Conservation (phyloP, 1,140 invertebrate species). For the Drosophila rhopaloa region DNA sequence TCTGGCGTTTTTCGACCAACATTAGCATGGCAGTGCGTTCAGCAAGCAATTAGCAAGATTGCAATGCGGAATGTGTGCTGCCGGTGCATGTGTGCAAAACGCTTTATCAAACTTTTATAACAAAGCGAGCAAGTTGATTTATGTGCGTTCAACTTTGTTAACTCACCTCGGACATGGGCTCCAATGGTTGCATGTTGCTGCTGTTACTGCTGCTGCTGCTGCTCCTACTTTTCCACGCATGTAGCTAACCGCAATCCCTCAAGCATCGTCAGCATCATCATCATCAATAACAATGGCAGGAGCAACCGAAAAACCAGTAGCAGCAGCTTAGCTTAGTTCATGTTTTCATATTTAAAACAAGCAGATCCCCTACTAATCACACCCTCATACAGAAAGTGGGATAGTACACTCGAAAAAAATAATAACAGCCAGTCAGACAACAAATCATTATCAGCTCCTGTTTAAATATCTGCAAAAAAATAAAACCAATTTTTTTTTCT, state of each 20-base stretch:
- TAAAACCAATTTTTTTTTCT: too few species aligned
- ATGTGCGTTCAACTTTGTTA: constrained; percentile 80
- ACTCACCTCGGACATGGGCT: constrained; percentile 65
- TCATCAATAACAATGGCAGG: constrained; percentile 65
- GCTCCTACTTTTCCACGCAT: constrained; percentile 30
- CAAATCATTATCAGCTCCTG: background rate
- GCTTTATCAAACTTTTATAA: constrained; percentile 83
- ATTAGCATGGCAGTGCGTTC: constrained; percentile 70
- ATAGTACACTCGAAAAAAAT: background rate
- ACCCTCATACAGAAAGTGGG: constrained; percentile 29
- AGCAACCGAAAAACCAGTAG: constrained; percentile 11
- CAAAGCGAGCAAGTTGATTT: constrained; percentile 77
- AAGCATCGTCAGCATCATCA: constrained; percentile 65
- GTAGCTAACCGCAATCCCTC: constrained; percentile 32
- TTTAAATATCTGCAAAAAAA: too few species aligned
- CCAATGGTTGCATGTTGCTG: constrained; percentile 8
- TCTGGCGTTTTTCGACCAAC: constrained; percentile 21
- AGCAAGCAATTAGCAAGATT: constrained; percentile 80
- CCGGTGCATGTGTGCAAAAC: constrained; percentile 66
- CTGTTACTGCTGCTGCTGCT: constrained; percentile 5
- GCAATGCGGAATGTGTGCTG: constrained; percentile 65
- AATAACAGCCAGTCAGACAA: too few species aligned
- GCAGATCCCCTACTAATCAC: constrained; percentile 75
- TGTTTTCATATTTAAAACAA: constrained; percentile 80
- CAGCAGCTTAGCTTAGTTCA: constrained; percentile 39